Evolutionary conservation across 2,888 invertebrate species (phyloP), one percentile per base, ranked within the genome.

Genomic region (Lumbricus terrestris): DNA sequence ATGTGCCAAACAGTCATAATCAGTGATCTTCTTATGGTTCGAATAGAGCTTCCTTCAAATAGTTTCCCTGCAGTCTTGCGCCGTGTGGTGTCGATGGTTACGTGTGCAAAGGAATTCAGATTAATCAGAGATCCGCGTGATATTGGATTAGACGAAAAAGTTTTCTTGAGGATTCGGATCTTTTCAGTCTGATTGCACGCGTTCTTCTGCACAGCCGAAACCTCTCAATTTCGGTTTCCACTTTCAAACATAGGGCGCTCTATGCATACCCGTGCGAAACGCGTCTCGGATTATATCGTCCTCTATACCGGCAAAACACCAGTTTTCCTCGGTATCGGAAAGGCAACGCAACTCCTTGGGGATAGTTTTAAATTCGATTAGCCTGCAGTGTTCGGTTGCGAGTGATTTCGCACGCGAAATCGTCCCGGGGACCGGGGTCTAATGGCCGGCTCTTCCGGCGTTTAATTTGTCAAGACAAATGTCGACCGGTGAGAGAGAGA

Each of bases 391-490:
- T n/a, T 11, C n/a, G 8, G 69, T n/a, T n/a, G 29, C 69, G 69
- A 29, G 1, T n/a, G n/a, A 4, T n/a, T n/a, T n/a, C 69, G 69
- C 69, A 69, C 69, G 69, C 69, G 69, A n/a, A 69, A n/a, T 69
- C 29, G 69, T 69, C 69, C 69, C 69, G n/a, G n/a, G n/a, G 69
- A 69, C 69, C n/a, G n/a, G n/a, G n/a, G 69, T n/a, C 69, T n/a
- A 69, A n/a, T 69, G 29, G 69, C 29, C 69, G 29, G 8, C 29
- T 13, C 11, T 29, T 69, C n/a, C 11, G 69, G 69, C 69, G 69
- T n/a, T n/a, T 69, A 69, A 69, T 69, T 69, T 69, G 69, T 69
- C 69, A 69, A 69, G 69, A 69, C 69, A 69, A 69, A 69, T 69
- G 69, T 29, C 69, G 69, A n/a, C 69, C n/a, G 69, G 69, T 11